Base-by-base conservation (phyloP, 2,888 invertebrate genomes). In the Calephelis perditalis region DNA sequence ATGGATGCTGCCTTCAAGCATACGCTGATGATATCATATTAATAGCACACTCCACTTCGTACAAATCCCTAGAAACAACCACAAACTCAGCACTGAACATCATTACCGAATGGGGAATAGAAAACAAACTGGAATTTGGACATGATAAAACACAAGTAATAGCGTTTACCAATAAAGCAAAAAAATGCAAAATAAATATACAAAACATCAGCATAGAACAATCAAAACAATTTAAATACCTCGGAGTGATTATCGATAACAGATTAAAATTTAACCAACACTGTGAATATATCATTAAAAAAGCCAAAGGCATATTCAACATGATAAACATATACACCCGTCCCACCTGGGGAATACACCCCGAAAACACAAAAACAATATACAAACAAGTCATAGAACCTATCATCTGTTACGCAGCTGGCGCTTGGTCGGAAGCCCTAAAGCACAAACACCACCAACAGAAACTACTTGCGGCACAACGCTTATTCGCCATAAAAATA, bases 361-460 rank as follows among this genome's bases (percentile, higher is more conserved):
- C 64, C 0, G 65, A 66, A 49, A 68, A 68, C 37, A 58, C 63
- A 2, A 49, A 56, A 3, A 65, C 44, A 0, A 61, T 67, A 5
- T 67, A 67, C 35, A 9, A 36, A 6, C 66, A 67, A 3, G 67
- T 67, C 0, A 68, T 70, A 3, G 59, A 67, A 60, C 68, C 67
- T 7, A 68, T 67, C 1, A 62, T 67, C 9, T 60, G 59, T 0
- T 68, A 69, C 26, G 69, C 64, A 0, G 60, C 68, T 5, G 45
- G 62, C 0, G 59, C 68, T 2, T 69, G 69, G 1, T n/a, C 40
- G 8, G 40, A 37, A 3, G 62, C 61, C 0, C 10, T 56, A 0
- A 26, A 47, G 1, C 60, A 49, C 10, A 62, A 65, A 45, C 37
- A 54, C 4, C 55, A 63, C 0, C 8, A 11, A 2, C 47, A 54